Base-by-base conservation (phyloP, 92 coral and sea anemone species). In the Siderastrea siderea region DNA sequence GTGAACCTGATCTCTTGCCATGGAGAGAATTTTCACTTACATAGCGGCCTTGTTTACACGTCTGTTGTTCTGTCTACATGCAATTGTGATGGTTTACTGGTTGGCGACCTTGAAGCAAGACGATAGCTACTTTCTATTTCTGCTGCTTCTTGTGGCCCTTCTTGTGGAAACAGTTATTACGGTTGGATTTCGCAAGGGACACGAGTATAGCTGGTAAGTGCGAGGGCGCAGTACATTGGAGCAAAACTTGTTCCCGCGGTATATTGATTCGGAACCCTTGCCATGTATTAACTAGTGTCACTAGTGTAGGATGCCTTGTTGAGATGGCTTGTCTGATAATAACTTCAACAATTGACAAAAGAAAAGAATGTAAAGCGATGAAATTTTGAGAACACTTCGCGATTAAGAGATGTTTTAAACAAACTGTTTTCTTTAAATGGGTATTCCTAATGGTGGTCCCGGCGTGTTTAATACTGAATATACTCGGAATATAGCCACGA, bases 1-100 rank as follows among this genome's bases (percentile, higher is more conserved):
- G 46, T 62, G 83, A 26, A 52, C 49, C 54, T 17, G 79, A 48
- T 62, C 71, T 6, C 58, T 49, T 16, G 50, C 58, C 58, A 96
- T 96, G 99, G 99, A 95, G 92, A 80, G 91, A 77, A 93, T 96
- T 79, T 96, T 96, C 44, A 92, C 96, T 51, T 96, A 95, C 65
- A 62, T 96, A 49, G 96, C 99, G 2, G 99, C 99, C 4, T 68
- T 96, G 66, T 91, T 96, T 48, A 95, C 98, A 52, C 92, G 99
- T n/a, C 88, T 96, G 15, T 76, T 96, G 58, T 96, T 96, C 52
- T 83, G 87, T 53, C 47, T 96, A 12, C 99, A 96, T 90, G 94
- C 94, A 1, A 91, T 90, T 17, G 77, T 92, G 43, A 96, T 96
- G 93, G 86, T 95, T 73, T 95, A 95, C 89, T 95, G 98, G 99